Evolutionary conservation across 35 echinoderm and acorn worm genomes (phyloP).

Genomic region (Amphiura filiformis): DNA sequence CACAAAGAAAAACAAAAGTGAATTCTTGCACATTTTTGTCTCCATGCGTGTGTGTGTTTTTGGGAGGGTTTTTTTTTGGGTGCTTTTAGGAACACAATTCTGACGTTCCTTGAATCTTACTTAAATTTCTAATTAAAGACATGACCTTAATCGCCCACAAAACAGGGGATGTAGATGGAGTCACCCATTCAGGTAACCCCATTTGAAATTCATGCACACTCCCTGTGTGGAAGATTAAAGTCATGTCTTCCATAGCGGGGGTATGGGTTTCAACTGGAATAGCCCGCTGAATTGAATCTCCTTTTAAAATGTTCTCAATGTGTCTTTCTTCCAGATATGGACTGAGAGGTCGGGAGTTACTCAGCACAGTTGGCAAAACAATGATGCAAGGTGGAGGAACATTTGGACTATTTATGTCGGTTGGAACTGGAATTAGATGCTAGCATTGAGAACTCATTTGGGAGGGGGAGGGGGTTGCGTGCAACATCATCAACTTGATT

Average conservation of each 20-base stretch:
- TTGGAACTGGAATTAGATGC: conserved; percentile 93
- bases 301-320: background rate
- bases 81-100: background rate
- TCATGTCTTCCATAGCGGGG: background rate
- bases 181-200: background rate
- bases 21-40: too few relatives aligned
- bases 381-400: conserved; percentile 97
- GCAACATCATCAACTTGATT: too few relatives aligned
- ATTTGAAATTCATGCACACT: background rate
- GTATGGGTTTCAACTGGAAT: too few relatives aligned
- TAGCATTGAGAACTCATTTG: too few relatives aligned
- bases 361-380: conserved; percentile 85
- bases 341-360: conserved; percentile 77
- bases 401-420: conserved; percentile 94
- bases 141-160: too few relatives aligned
- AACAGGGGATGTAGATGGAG: background rate
- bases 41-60: background rate
- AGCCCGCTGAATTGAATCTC: background rate
- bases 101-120: background rate
- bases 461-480: too few relatives aligned
- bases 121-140: too few relatives aligned
- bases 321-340: conserved; percentile 74
- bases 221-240: background rate
- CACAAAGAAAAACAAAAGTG: too few relatives aligned
- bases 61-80: background rate